Base-by-base conservation (phyloP, 2,888 invertebrate species). In the Scaptomyza polygonia region DNA sequence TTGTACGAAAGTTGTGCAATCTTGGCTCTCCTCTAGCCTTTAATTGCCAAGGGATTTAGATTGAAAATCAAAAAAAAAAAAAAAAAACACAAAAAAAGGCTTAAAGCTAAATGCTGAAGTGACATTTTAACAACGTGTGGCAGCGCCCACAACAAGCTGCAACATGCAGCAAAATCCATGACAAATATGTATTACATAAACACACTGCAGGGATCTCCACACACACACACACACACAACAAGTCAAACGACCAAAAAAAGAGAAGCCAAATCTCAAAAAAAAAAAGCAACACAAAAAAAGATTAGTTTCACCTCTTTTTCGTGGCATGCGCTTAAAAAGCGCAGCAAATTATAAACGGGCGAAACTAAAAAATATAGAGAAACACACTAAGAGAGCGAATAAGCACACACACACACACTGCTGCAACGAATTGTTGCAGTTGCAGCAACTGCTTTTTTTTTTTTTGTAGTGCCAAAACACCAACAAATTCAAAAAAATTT, bases 261-360 rank as follows among this genome's bases (percentile, higher is more conserved):
- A 40, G 58, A 48, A 32, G 1, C 25, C 36, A 39, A 32, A 18
- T 25, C 5, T 25, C 5, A 5, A 25, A 3, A 25, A 25, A 3
- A 25, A 25, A 25, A 25, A 25, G 5, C 3, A 21, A 21, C 2
- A 21, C 21, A 42, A 16, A 11, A 64, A 79, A 80, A 83, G 77
- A 88, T 83, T 85, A 84, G 85, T 85, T 85, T 85, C 80, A 85
- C 80, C 88, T 85, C 85, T 88, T 85, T 85, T 86, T 82, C 67
- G 73, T 79, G 83, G 59, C 79, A 72, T 64, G 72, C 66, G 80
- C 68, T 78, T 86, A 76, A 88, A 87, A 84, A 80, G 88, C 86
- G 75, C 81, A 80, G 73, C 70, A 83, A 84, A 85, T 87, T 78
- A 82, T 79, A 79, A 87, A 78, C 74, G 78, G 76, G 78, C 82